Evolutionary conservation across 2,888 invertebrate genomes (phyloP).

Genomic region (Chorisops tibialis): DNA sequence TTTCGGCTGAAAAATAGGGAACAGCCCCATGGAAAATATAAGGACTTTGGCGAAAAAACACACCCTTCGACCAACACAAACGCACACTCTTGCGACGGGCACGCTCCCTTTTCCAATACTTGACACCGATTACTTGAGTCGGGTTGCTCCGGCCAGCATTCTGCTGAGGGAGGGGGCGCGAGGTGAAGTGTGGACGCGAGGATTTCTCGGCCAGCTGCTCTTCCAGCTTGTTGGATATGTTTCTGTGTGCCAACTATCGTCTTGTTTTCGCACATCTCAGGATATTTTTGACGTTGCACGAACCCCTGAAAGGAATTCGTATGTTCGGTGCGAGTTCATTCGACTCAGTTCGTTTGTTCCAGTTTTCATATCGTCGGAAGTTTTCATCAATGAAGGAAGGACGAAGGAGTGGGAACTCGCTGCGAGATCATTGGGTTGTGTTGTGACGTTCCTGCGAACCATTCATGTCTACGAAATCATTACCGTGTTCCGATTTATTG

Average conservation of each 20-base stretch:
- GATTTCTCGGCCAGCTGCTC: not conserved
- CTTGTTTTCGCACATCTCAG: not conserved
- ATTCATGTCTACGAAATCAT: too few species aligned
- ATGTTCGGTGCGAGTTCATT: not conserved
- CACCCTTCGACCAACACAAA: constrained; percentile 30
- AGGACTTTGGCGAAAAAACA: constrained; percentile 27
- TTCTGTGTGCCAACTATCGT: not conserved
- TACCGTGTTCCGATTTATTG: too few species aligned
- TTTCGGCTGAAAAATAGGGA: not conserved
- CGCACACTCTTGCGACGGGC: constrained; percentile 14
- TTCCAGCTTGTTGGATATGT: not conserved
- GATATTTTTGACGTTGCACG: constrained; percentile 6
- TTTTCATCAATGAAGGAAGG: too few species aligned
- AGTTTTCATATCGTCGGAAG: not conserved
- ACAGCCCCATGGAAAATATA: not conserved
- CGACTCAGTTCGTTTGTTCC: not conserved
- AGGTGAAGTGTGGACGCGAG: not conserved
- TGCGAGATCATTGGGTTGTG: too few species aligned
- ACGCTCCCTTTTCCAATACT: constrained; percentile 9
- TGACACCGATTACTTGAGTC: constrained; percentile 4
- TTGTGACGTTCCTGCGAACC: too few species aligned
- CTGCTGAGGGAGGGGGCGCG: not conserved
- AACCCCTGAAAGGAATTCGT: not conserved
- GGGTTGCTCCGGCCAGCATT: constrained; percentile 1
- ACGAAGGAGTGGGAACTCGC: too few species aligned